Base-by-base conservation (phyloP, 2,797 vertebrate species). In the Darevskia nairensis region DNA sequence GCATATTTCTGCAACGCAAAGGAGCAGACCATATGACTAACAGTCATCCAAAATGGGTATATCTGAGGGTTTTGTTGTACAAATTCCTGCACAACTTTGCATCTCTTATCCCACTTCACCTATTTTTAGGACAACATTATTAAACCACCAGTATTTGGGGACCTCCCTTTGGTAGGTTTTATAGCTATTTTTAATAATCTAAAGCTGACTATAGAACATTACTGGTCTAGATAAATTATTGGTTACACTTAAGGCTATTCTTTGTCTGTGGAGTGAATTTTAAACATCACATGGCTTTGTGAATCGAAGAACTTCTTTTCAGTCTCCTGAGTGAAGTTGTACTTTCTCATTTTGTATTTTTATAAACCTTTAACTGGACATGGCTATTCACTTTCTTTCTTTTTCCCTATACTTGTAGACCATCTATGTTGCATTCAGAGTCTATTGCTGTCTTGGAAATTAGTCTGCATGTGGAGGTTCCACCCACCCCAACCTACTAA, bases 391-490 rank as follows among this genome's bases (percentile, higher is more conserved):
- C 76, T 81, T 80, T 79, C 46, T 82, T 69, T 46, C 74, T 82
- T 82, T 86, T 55, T 72, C 80, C 85, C n/a, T 44, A 8, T 86
- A 35, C 74, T 72, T 87, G 74, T 87, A 87, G 68, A 89, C 82
- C 71, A 78, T 1, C 21, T 90, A 66, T 68, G 32, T 89, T 76
- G 87, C 79, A 88, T 85, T 86, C 55, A 84, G 85, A 90, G 46
- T 68, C 87, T 80, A 86, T 64, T 35, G 85, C 75, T 92, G 74
- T 29, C 68, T 87, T 86, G 83, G 80, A 85, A 75, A 59, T 87
- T 41, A 91, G 91, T 81, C 74, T 88, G 89, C 81, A 86, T 86
- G 88, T 90, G 90, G 88, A 88, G 89, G 27, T 84, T 89, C 50
- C 78, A 89, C 85, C 21, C 78, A 90, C 72, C 86, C 69, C 89